These are phyloP conservation scores for Acronicta psi DNA, from an alignment of 2,888 invertebrate genomes.

Conservation along the genomic window DNA sequence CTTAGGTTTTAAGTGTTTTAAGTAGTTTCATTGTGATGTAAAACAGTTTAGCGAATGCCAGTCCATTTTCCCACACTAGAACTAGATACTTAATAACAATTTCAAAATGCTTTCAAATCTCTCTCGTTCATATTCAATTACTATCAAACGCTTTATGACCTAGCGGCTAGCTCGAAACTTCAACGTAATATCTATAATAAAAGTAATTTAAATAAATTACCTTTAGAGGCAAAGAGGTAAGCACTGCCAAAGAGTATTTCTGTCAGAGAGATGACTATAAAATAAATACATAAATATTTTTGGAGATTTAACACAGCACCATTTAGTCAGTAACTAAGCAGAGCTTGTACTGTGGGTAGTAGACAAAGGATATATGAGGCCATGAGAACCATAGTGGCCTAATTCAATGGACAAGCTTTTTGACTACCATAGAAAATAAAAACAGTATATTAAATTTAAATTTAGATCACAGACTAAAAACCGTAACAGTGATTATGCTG, in stretches of 20 bases:
- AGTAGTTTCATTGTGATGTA: background rate
- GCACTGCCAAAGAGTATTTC: background rate
- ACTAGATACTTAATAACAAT: too few species aligned
- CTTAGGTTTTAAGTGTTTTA: background rate
- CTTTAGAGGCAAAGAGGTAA: slow-evolving; percentile 2
- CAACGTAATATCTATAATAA: slow-evolving; percentile 37
- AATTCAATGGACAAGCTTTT: too few species aligned
- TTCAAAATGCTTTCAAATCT: slow-evolving; percentile 45
- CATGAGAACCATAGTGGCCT: too few species aligned
- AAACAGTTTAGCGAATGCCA: slow-evolving; percentile 8
- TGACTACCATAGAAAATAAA: too few species aligned
- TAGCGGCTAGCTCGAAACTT: slow-evolving; percentile 21
- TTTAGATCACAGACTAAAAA: too few species aligned
- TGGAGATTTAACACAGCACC: too few species aligned
- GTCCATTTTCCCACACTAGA: slow-evolving; percentile 29
- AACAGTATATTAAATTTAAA: too few species aligned
- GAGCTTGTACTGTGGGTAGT: too few species aligned
- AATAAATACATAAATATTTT: too few species aligned
- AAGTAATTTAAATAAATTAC: slow-evolving; percentile 40
- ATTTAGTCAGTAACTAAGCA: too few species aligned
- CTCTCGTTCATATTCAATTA: slow-evolving; percentile 39
- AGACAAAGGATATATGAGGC: too few species aligned
- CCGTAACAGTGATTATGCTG: too few species aligned
- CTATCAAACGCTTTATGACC: slow-evolving; percentile 29
- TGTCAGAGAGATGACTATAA: background rate